Conservation (phyloP, 2,113 vertebrate species). For the Empidonax traillii region DNA sequence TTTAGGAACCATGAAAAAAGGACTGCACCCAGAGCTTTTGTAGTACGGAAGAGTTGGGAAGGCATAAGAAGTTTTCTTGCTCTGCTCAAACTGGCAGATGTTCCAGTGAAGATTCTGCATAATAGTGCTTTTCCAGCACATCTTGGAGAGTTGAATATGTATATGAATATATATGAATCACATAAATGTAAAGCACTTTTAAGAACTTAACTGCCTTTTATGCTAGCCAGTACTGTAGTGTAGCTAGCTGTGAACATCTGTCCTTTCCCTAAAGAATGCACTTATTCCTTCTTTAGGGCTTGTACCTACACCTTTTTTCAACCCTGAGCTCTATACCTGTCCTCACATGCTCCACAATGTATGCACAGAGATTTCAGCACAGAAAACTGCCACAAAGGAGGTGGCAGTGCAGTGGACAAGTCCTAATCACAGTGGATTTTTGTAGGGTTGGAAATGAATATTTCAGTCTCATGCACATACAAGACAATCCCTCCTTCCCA, state of each 20-base stretch:
- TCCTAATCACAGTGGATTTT: neutral
- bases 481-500: neutral
- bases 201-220: neutral
- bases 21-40: neutral
- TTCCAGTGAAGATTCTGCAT: neutral
- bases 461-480: neutral
- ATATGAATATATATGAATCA: neutral
- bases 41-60: neutral
- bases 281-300: neutral
- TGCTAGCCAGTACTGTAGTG: neutral
- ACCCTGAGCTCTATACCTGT: neutral
- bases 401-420: neutral
- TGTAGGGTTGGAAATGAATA: neutral
- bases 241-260: neutral
- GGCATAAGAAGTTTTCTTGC: neutral
- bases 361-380: neutral
- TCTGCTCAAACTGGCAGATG: neutral
- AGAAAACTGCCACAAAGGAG: neutral
- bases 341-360: neutral
- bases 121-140: neutral
- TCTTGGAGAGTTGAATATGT: neutral
- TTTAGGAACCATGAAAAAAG: neutral
- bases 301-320: neutral
- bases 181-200: neutral
- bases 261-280: neutral